A percentile compares a stretch with the other conserved stretches of the same genome.
These are phyloP conservation scores for Mus pahari DNA, from an alignment of 2,113 vertebrate species.

Conservation along the genomic window DNA sequence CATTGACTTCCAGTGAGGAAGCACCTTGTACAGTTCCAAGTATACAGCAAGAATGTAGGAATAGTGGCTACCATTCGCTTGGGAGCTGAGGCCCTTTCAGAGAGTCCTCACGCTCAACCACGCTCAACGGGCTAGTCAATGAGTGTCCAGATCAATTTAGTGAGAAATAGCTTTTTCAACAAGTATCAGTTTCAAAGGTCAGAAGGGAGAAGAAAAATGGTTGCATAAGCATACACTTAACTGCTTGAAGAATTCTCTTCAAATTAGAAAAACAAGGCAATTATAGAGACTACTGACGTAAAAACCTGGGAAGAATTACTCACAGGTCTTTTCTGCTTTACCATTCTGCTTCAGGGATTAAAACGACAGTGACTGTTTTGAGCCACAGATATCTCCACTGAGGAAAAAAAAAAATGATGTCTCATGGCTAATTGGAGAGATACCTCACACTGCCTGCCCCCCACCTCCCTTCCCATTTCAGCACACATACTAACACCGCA, in stretches of 20 bases:
- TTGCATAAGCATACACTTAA: slow-evolving; percentile 46
- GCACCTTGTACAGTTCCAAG: background rate
- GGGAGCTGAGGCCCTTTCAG: background rate
- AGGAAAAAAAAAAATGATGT: background rate
- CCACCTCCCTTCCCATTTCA: background rate
- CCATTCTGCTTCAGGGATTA: background rate
- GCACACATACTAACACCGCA: background rate
- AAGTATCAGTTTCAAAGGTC: slow-evolving; percentile 62
- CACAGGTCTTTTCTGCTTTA: background rate
- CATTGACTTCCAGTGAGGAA: background rate
- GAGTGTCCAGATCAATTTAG: slow-evolving; percentile 38
- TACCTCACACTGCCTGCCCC: background rate
- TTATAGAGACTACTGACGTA: slow-evolving; percentile 32
- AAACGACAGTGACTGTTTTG: background rate
- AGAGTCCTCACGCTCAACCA: slow-evolving; percentile 1
- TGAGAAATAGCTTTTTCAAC: slow-evolving; percentile 60
- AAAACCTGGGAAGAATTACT: slow-evolving; percentile 7
- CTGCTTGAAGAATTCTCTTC: slow-evolving; percentile 50
- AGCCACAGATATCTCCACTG: background rate
- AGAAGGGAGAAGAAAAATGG: slow-evolving; percentile 19
- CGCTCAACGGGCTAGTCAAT: slow-evolving; percentile 27
- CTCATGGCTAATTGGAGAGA: background rate
- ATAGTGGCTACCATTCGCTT: background rate
- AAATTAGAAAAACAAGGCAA: slow-evolving; percentile 61
- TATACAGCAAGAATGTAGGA: background rate